A percentile compares a stretch with the other conserved stretches of the same genome.
phyloP scores from a whole-genome alignment of 1,140 invertebrate species.

The Capitella teleta region DNA sequence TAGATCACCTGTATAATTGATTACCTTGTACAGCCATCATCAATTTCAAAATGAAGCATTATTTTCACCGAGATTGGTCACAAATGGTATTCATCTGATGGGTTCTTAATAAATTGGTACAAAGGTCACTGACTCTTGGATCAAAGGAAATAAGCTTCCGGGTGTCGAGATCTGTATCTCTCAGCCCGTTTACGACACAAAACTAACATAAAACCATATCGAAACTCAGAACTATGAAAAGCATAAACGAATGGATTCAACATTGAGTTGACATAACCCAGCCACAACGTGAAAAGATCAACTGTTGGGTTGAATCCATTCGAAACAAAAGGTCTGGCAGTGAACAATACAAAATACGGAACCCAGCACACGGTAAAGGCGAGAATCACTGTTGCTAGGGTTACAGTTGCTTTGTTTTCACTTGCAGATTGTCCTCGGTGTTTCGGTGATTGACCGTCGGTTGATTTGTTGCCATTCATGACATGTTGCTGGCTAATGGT shows the following conservation, averaged over 20 bases:
- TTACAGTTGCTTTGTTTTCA: constrained; percentile 9
- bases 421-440: constrained; percentile 5
- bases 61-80: too few species aligned
- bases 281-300: constrained; percentile 11
- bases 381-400: constrained; percentile 9
- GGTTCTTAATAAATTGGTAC: too few species aligned
- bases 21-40: too few species aligned
- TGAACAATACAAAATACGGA: constrained; percentile 12
- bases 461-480: constrained; percentile 1
- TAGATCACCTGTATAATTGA: too few species aligned
- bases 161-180: too few species aligned
- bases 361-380: constrained; percentile 13
- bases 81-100: too few species aligned
- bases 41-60: too few species aligned
- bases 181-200: constrained; percentile 2
- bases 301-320: neutral
- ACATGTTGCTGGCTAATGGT: too few species aligned
- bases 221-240: constrained; percentile 7
- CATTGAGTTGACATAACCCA: constrained; percentile 12
- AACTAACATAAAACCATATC: neutral
- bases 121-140: too few species aligned
- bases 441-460: constrained; percentile 10
- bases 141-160: too few species aligned
- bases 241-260: constrained; percentile 13
- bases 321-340: constrained; percentile 2